Percentiles rank a stretch among this genome's conserved stretches.
These are phyloP conservation scores for Magallana nippona DNA, from an alignment of 2,888 invertebrate species.

Conservation along the genomic window DNA sequence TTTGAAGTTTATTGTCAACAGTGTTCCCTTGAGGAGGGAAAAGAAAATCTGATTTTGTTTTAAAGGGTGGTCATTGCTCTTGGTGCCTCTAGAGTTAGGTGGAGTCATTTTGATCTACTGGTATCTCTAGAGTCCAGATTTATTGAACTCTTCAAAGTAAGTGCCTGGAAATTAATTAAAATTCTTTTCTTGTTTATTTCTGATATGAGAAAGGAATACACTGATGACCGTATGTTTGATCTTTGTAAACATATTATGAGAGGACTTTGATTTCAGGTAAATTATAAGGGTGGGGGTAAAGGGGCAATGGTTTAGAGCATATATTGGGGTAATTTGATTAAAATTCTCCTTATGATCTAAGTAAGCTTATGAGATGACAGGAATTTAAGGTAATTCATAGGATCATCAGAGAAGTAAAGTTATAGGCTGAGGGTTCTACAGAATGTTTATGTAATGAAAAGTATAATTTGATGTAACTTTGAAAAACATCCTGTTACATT, in stretches of 20 bases:
- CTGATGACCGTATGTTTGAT: not conserved
- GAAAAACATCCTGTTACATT: no score
- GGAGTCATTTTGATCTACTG: not conserved
- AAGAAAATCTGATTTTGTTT: not conserved
- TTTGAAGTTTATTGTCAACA: constrained; percentile 8
- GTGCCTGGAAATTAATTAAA: constrained; percentile 11
- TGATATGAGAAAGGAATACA: not conserved
- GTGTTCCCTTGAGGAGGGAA: not conserved
- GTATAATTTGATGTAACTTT: no score
- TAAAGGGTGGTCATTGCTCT: not conserved
- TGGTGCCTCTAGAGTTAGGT: not conserved
- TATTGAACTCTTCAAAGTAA: not conserved
- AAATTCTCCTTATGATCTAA: no score
- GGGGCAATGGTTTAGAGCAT: no score
- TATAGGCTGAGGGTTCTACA: not conserved
- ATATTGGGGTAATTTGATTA: no score
- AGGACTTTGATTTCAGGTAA: no score
- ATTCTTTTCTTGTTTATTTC: not conserved
- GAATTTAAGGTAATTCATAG: not conserved
- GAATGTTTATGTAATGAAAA: no score
- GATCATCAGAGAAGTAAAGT: not conserved
- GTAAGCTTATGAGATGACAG: not conserved
- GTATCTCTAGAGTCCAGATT: not conserved
- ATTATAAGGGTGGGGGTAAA: no score
- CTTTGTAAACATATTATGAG: not conserved